phyloP scores from a whole-genome alignment of 2,113 vertebrate species.

The Macquaria ambigua region DNA sequence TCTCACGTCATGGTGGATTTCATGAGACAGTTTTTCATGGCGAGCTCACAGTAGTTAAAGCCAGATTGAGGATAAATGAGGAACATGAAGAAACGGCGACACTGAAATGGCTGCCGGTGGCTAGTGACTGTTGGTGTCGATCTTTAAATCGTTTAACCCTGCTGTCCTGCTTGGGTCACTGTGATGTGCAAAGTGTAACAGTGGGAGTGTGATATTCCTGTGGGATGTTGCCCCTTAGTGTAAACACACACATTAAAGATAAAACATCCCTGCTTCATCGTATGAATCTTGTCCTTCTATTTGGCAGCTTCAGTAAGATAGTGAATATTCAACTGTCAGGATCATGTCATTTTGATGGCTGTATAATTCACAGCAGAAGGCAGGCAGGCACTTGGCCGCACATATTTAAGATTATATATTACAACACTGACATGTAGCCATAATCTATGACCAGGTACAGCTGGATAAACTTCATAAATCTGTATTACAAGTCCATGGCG shows the following conservation, averaged over 20 bases:
- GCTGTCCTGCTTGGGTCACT: neutral
- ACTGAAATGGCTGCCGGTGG: neutral
- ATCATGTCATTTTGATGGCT: constrained; percentile 40
- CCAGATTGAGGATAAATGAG: neutral
- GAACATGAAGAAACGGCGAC: neutral
- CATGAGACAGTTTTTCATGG: neutral
- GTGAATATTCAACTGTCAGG: constrained; percentile 17
- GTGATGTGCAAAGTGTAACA: neutral
- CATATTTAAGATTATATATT: constrained; percentile 25
- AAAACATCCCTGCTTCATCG: neutral
- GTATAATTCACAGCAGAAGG: constrained; percentile 40
- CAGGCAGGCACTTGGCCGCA: constrained; percentile 10
- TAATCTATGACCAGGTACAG: constrained; percentile 40
- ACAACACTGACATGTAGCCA: constrained; percentile 14
- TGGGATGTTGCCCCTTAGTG: neutral
- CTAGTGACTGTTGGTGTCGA: neutral
- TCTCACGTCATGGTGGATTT: neutral
- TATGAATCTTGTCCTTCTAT: constrained; percentile 24
- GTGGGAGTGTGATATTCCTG: neutral
- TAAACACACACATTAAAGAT: constrained; percentile 35
- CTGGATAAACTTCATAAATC: constrained; percentile 42
- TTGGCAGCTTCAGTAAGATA: constrained; percentile 4
- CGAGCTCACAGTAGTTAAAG: neutral
- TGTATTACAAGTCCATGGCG: neutral
- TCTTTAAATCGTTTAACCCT: neutral